These are phyloP conservation scores for Lepidonotus clava DNA, from an alignment of 2,888 invertebrate genomes.

Conservation along the genomic window DNA sequence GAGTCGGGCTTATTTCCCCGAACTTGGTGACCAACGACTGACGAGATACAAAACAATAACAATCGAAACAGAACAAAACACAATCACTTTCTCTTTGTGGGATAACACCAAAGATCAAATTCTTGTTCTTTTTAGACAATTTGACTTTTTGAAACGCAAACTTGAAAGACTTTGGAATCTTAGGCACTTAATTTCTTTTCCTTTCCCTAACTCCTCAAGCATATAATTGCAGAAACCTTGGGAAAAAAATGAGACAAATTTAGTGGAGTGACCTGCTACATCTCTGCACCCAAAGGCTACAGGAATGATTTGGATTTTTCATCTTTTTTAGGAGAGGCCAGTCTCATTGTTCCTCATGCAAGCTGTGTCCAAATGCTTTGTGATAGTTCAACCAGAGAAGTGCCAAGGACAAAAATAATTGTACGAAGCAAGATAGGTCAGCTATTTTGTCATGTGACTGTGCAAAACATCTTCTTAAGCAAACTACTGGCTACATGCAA, in stretches of 20 bases:
- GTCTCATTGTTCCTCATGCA: slow-evolving; percentile 14
- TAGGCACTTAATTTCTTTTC: slow-evolving; percentile 30
- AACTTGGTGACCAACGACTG: slow-evolving; percentile 28
- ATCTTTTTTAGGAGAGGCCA: slow-evolving; percentile 6
- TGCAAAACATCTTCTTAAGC: slow-evolving; percentile 75
- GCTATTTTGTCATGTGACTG: slow-evolving; percentile 79
- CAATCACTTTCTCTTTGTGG: slow-evolving; percentile 33
- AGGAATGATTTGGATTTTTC: slow-evolving; percentile 33
- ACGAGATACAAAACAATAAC: slow-evolving; percentile 51
- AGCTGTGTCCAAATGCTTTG: slow-evolving; percentile 52
- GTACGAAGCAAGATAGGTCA: slow-evolving; percentile 68
- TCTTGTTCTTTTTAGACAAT: background rate
- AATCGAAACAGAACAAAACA: slow-evolving; percentile 51
- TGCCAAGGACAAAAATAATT: slow-evolving; percentile 64
- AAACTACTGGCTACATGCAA: slow-evolving; percentile 80
- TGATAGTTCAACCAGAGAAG: slow-evolving; percentile 49
- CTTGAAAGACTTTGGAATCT: slow-evolving; percentile 40
- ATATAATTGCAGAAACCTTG: slow-evolving; percentile 32
- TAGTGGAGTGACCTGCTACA: slow-evolving; percentile 35
- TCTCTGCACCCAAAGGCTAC: background rate
- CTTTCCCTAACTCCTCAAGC: background rate
- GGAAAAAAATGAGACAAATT: slow-evolving; percentile 41
- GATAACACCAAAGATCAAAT: background rate
- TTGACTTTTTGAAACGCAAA: slow-evolving; percentile 13
- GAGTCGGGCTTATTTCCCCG: slow-evolving; percentile 6